Base-by-base conservation (phyloP, 53 echinoderm and acorn worm genomes). In the Luidia sarsii region DNA sequence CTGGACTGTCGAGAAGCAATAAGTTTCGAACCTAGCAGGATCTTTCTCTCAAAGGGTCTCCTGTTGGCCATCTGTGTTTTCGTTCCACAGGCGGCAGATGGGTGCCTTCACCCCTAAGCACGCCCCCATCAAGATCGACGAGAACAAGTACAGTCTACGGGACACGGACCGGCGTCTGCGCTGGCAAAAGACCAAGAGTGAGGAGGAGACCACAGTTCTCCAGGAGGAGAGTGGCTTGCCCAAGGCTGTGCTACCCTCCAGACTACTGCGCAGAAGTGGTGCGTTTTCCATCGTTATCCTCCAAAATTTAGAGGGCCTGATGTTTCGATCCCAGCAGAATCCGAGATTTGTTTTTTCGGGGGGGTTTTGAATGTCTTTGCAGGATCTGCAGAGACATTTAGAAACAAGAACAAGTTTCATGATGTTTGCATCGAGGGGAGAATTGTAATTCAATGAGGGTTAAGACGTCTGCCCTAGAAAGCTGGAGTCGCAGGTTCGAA, bases 111-210 rank as follows among this genome's bases (percentile, higher is more conserved):
- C 85, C 37, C 92, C 87, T 1, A 88, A 90, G 57, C 73, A 75
- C 22, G 64, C 86, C 0, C 68, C 83, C 9, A 65, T 71, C 39
- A 88, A 91, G 70, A 86, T 79, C 29, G 80, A 79, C 22, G 83
- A 85, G 70, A 86, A 87, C 50, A 95, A 89, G 67, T 95, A 95
- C 86, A 90, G 95, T 35, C 83, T 95, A 38, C 38, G 95, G 70
- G 95, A 95, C 55, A 95, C 95, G 5, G 90, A 95, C 81, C 88
- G 88, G 55, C 84, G 95, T 1, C 62, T 95, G 20, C 84, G 95
- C 41, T 86, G 70, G 86, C 92, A 88, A 59, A 95, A 90, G 67
- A 82, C 89, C 69, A 88, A 88, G 63, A 75, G 82, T 6, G 54
- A 72, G 48, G 57, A 59, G 21, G 83, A 83, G 25, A 36, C 38